phyloP scores from a whole-genome alignment of 2,888 invertebrate species.

The Drosophila mercatorum region DNA sequence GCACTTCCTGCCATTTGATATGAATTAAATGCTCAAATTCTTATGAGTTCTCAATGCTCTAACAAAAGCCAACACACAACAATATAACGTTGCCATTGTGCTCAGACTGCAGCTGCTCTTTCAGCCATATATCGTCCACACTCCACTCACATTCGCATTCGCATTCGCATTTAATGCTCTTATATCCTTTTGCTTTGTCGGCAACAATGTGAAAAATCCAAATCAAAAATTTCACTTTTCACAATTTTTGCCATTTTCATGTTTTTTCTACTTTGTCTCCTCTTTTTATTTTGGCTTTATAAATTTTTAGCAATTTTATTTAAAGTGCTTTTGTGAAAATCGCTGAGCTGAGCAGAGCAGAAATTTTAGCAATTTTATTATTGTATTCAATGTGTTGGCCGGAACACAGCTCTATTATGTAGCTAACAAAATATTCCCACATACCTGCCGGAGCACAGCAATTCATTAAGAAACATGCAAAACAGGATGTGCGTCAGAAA shows the following conservation, averaged over 20 bases:
- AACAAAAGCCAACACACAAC: constrained; percentile 40
- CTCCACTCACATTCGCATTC: not conserved
- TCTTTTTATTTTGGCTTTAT: constrained; percentile 22
- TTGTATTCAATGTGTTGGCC: not conserved
- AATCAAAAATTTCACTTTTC: constrained; percentile 35
- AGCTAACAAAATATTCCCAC: constrained; percentile 13
- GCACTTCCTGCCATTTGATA: constrained; percentile 70
- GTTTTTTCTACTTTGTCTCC: not conserved
- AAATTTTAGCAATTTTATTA: constrained; percentile 9
- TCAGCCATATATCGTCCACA: constrained; percentile 2
- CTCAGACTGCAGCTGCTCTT: constrained; percentile 32
- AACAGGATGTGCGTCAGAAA: constrained; percentile 31
- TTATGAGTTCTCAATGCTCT: constrained; percentile 50
- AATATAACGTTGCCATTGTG: constrained; percentile 44
- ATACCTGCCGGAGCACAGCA: constrained; percentile 16
- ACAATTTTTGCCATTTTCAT: constrained; percentile 12
- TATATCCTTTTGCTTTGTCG: constrained; percentile 43
- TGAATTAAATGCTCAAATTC: constrained; percentile 73
- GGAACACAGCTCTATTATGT: constrained; percentile 1
- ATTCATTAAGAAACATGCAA: constrained; percentile 36
- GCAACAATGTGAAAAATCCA: constrained; percentile 50
- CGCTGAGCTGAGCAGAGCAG: constrained; percentile 24
- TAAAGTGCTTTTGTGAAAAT: constrained; percentile 36
- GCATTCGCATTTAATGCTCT: constrained; percentile 12
- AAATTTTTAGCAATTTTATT: constrained; percentile 25